These are phyloP conservation scores for Paracentrotus lividus DNA, from an alignment of 53 echinoderm and acorn worm species.

Conservation along the genomic window DNA sequence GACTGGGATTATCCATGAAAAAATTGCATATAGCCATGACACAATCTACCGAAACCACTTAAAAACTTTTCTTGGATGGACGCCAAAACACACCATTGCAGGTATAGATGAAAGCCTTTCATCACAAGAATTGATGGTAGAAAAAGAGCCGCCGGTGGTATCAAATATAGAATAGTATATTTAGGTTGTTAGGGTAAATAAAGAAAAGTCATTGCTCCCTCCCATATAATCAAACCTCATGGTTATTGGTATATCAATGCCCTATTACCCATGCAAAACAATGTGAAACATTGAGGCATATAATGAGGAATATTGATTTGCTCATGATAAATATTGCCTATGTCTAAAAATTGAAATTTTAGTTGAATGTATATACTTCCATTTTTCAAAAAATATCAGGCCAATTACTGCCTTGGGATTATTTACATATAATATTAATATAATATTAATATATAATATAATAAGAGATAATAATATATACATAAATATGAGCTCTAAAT, in stretches of 20 bases:
- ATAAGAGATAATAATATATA: too few relatives aligned
- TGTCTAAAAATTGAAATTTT: background rate
- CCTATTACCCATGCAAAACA: background rate
- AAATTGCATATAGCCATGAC: background rate
- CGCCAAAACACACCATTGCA: background rate
- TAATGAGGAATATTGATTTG: too few relatives aligned
- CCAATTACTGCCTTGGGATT: too few relatives aligned
- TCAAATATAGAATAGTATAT: background rate
- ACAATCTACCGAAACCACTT: background rate
- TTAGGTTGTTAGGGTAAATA: background rate
- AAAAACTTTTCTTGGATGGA: background rate
- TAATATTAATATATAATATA: too few relatives aligned
- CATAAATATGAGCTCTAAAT: too few relatives aligned
- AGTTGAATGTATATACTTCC: too few relatives aligned
- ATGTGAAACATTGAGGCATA: too few relatives aligned
- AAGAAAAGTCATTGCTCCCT: background rate
- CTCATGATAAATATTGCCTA: too few relatives aligned
- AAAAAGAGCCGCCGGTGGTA: background rate
- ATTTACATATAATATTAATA: too few relatives aligned
- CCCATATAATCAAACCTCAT: too few relatives aligned
- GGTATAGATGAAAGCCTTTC: background rate
- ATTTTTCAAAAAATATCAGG: too few relatives aligned
- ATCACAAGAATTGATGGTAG: background rate
- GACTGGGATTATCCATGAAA: background rate
- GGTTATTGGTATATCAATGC: too few relatives aligned